Percentiles rank a stretch among this genome's conserved stretches.
phyloP scores from a whole-genome alignment of 2,113 vertebrate genomes.

The Cairina moschata region DNA sequence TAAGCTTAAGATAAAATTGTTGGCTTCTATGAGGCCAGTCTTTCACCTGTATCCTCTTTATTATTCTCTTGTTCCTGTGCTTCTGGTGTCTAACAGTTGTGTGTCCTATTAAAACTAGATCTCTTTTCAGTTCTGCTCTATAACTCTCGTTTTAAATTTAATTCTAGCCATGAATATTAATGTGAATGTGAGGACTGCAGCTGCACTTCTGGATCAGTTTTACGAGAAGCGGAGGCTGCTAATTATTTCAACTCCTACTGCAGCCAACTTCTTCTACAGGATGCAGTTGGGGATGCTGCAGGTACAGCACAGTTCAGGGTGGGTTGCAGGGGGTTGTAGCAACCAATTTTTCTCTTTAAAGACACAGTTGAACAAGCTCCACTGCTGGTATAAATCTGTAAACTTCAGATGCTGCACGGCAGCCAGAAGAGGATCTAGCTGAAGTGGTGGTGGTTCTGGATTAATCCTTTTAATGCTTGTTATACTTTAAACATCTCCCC shows the following conservation, averaged over 20 bases:
- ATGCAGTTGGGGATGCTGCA: conserved; percentile 94
- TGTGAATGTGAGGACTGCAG: conserved; percentile 89
- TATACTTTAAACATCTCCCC: neutral
- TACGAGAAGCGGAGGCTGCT: conserved; percentile 96
- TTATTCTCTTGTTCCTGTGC: neutral
- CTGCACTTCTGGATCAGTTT: conserved; percentile 95
- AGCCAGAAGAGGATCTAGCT: neutral
- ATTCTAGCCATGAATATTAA: conserved; percentile 95
- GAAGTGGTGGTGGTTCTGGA: neutral
- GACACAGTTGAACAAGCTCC: neutral
- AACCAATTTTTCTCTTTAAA: neutral
- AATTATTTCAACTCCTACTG: conserved; percentile 94
- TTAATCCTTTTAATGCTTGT: neutral
- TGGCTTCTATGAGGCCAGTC: neutral
- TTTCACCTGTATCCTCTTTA: neutral
- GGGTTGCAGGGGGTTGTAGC: neutral
- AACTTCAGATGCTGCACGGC: neutral
- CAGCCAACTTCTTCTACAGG: conserved; percentile 93
- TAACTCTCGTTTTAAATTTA: conserved; percentile 3
- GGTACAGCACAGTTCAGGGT: conserved; percentile 74
- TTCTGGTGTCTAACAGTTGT: neutral
- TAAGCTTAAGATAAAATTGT: neutral
- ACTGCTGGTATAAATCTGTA: neutral
- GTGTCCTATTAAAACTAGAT: neutral
- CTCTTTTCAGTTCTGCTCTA: neutral